These are phyloP conservation scores for Bicyclus anynana DNA, from an alignment of 1,140 invertebrate species.

Conservation along the genomic window DNA sequence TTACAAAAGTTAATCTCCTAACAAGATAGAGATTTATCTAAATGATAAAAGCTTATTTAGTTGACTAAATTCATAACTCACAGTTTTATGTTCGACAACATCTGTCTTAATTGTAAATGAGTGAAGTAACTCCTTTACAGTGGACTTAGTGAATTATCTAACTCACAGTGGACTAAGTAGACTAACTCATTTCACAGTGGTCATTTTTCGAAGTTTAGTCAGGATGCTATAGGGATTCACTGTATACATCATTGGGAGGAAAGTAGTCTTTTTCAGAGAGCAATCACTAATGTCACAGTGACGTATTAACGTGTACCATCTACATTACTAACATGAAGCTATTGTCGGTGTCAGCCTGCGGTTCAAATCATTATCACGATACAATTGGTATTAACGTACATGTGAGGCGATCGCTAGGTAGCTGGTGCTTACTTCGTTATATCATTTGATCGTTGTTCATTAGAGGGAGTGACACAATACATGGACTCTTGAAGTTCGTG, in stretches of 20 bases:
- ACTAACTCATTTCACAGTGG: no score
- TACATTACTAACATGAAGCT: slow-evolving; percentile 1
- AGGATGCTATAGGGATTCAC: no score
- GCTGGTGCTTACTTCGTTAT: no score
- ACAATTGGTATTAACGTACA: background rate
- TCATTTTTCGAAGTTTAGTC: no score
- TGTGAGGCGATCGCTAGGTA: background rate
- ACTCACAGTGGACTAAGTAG: no score
- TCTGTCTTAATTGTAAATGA: no score
- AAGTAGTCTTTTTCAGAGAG: background rate
- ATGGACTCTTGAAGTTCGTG: no score
- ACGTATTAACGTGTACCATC: background rate
- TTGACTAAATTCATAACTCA: background rate
- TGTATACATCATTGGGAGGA: background rate
- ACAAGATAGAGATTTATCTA: background rate
- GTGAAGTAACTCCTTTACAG: no score
- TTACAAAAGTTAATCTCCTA: slow-evolving; percentile 3
- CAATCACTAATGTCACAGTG: background rate
- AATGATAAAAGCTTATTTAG: background rate
- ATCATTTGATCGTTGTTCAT: no score
- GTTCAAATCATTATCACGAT: slow-evolving; percentile 1
- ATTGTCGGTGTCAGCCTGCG: slow-evolving; percentile 7
- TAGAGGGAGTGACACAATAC: no score
- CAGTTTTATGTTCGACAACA: background rate
- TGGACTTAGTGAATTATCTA: no score